A percentile compares a stretch with the other conserved stretches of the same genome.
Conservation (phyloP, 1,140 invertebrate species). For the Phenacoccus solenopsis region DNA sequence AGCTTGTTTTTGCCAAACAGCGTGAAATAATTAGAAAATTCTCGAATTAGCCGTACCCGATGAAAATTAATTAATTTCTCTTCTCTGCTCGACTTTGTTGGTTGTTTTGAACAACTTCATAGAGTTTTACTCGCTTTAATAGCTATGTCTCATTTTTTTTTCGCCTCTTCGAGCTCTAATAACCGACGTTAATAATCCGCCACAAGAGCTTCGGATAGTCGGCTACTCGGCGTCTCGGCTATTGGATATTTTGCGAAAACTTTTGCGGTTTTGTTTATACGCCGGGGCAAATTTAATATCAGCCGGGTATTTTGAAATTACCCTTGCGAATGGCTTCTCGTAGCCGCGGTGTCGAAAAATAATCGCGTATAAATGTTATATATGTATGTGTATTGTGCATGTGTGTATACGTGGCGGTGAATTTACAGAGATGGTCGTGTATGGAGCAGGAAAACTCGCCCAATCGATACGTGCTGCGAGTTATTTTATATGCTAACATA, state of each 20-base stretch:
- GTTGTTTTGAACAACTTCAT: neutral
- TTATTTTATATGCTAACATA: no score
- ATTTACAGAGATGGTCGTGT: no score
- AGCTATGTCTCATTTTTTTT: neutral
- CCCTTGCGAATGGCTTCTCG: no score
- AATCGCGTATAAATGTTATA: no score
- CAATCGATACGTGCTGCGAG: no score
- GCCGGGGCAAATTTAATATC: no score
- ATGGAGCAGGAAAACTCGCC: no score
- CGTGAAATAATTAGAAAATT: neutral
- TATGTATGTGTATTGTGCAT: no score
- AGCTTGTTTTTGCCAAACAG: neutral
- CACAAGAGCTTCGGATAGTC: neutral
- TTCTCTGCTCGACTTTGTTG: neutral
- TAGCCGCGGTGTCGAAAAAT: no score
- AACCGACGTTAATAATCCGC: conserved; percentile 4
- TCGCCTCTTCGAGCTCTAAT: neutral
- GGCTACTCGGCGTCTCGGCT: neutral
- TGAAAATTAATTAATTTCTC: neutral
- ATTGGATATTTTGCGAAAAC: neutral
- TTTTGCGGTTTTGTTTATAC: neutral
- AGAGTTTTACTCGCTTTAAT: neutral
- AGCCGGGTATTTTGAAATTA: no score
- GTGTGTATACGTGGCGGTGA: no score
- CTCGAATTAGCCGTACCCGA: neutral